Evolutionary conservation across 2,888 invertebrate genomes (phyloP).

Genomic region (Anthrax anthrax): DNA sequence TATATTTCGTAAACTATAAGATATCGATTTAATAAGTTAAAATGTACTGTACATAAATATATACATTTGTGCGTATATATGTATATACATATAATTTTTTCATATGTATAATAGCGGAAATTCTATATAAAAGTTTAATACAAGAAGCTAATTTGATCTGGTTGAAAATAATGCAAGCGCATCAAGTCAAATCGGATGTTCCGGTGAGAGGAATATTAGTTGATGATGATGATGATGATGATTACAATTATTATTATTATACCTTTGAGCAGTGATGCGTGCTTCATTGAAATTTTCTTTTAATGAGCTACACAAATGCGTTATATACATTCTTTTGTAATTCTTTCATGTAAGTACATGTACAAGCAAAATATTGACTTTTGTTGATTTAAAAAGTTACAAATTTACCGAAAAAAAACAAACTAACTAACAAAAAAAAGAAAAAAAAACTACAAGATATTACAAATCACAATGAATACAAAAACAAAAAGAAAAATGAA

Average conservation of each 20-base stretch:
- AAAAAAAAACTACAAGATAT: too few species aligned
- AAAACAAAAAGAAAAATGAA: too few species aligned
- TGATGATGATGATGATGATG: not conserved
- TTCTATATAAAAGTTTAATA: not conserved
- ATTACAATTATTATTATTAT: not conserved
- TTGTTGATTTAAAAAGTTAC: too few species aligned
- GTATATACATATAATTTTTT: too few species aligned
- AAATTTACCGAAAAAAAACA: too few species aligned
- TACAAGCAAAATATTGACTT: too few species aligned
- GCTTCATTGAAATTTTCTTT: slow-evolving; percentile 3
- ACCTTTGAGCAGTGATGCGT: not conserved
- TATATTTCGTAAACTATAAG: not conserved
- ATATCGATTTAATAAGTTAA: not conserved
- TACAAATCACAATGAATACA: too few species aligned
- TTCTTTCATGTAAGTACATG: not conserved
- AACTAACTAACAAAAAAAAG: too few species aligned
- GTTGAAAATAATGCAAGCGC: slow-evolving; percentile 2
- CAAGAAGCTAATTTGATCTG: slow-evolving; percentile 5
- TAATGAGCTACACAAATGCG: slow-evolving; percentile 1
- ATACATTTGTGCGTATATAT: too few species aligned
- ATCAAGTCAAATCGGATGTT: slow-evolving; percentile 4
- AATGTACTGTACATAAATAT: not conserved
- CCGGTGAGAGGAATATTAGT: not conserved
- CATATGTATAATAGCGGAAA: too few species aligned
- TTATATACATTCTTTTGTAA: not conserved